phyloP scores from a whole-genome alignment of 2,113 vertebrate species.

The Myiozetetes cayanensis region DNA sequence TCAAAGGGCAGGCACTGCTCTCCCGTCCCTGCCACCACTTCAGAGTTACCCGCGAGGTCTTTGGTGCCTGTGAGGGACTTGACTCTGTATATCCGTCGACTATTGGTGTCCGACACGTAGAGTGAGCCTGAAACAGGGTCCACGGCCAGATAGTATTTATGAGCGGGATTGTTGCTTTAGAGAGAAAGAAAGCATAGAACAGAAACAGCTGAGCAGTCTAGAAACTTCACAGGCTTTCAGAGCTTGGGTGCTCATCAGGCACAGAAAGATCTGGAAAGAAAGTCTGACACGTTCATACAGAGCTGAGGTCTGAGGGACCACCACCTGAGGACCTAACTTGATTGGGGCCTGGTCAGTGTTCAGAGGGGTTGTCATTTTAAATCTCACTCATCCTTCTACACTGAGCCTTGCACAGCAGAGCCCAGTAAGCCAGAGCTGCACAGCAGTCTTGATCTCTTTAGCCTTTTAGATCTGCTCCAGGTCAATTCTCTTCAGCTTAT shows the following conservation, averaged over 20 bases:
- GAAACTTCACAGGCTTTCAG: conserved; percentile 25
- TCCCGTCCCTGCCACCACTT: conserved; percentile 94
- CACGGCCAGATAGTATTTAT: conserved; percentile 98
- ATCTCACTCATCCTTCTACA: background rate
- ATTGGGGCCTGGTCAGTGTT: background rate
- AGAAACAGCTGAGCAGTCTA: conserved; percentile 52
- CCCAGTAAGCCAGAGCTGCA: background rate
- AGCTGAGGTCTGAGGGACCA: conserved; percentile 13
- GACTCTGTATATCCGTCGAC: conserved; percentile 88
- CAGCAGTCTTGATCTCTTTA: conserved; percentile 10
- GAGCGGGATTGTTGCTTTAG: conserved; percentile 94
- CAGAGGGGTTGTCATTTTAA: background rate
- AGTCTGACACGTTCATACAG: background rate
- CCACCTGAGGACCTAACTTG: background rate
- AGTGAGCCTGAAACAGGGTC: conserved; percentile 93
- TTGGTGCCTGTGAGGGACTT: conserved; percentile 86
- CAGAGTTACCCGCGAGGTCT: conserved; percentile 88
- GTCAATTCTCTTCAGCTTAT: background rate
- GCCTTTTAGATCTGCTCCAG: conserved; percentile 2
- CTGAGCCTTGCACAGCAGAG: background rate
- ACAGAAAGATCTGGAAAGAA: conserved; percentile 74
- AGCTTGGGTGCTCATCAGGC: conserved; percentile 15
- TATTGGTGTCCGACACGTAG: conserved; percentile 96
- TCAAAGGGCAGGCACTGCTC: conserved; percentile 98
- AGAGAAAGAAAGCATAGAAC: conserved; percentile 57